phyloP scores from a whole-genome alignment of 2,797 vertebrate genomes.

The Vultur gryphus region DNA sequence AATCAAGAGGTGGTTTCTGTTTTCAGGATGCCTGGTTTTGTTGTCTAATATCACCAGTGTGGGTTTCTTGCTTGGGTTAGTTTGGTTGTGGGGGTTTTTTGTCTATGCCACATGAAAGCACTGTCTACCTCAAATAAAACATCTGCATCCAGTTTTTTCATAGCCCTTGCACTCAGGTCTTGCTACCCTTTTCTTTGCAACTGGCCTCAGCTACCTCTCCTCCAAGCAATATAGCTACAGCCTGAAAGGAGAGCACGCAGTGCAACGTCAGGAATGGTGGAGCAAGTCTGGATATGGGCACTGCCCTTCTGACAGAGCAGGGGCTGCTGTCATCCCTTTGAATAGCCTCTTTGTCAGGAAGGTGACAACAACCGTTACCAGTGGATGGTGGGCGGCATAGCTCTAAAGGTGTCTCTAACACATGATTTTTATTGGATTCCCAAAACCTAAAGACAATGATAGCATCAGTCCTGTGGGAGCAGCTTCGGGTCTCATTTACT shows the following conservation, averaged over 20 bases:
- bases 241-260: neutral
- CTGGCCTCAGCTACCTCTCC: neutral
- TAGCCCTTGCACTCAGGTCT: neutral
- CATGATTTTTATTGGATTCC: neutral
- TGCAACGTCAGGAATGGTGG: neutral
- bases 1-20: neutral
- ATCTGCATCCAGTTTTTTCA: neutral
- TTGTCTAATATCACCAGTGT: neutral
- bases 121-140: neutral
- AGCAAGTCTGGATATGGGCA: neutral
- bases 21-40: neutral
- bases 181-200: neutral
- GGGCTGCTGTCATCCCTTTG: neutral
- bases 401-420: neutral
- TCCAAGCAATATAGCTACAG: neutral
- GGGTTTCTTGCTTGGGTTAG: neutral
- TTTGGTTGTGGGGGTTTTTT: neutral
- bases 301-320: neutral
- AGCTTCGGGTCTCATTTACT: neutral
- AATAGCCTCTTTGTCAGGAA: neutral
- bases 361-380: fast-evolving
- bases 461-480: neutral
- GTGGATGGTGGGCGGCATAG: neutral
- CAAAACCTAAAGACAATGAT: neutral
- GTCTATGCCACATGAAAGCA: neutral